phyloP scores from a whole-genome alignment of 2,888 invertebrate genomes.

The Hyposoter didymator region DNA sequence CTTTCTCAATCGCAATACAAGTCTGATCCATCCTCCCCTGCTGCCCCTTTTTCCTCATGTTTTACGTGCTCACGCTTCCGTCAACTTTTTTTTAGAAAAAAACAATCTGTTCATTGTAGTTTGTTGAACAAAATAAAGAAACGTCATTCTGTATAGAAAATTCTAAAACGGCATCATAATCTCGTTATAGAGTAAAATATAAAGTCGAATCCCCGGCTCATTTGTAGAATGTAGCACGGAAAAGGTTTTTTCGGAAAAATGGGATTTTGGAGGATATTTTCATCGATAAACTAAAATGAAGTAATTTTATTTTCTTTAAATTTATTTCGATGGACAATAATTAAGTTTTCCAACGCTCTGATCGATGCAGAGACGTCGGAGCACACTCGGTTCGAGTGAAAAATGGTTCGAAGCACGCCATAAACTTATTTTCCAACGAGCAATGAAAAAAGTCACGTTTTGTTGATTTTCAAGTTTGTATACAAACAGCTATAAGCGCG shows the following conservation, averaged over 20 bases:
- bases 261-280: too few relatives aligned
- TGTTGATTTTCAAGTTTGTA: conserved; percentile 40
- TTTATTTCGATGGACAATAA: neutral
- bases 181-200: too few relatives aligned
- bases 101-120: neutral
- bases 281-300: too few relatives aligned
- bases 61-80: conserved; percentile 25
- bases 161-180: too few relatives aligned
- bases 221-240: too few relatives aligned
- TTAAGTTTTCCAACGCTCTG: neutral
- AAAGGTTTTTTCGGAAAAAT: too few relatives aligned
- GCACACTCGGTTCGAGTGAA: neutral
- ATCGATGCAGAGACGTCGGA: conserved; percentile 18
- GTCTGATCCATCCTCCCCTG: neutral
- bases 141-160: too few relatives aligned
- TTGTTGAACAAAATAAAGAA: too few relatives aligned
- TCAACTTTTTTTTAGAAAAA: conserved; percentile 34
- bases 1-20: conserved; percentile 29
- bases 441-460: conserved; percentile 52
- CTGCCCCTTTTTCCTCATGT: conserved; percentile 15
- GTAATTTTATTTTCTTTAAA: neutral
- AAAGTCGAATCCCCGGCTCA: too few relatives aligned
- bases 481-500: conserved; percentile 22
- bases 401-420: conserved; percentile 11
- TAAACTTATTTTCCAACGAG: conserved; percentile 23